Evolutionary conservation across 1,140 invertebrate genomes (phyloP), one percentile per base, ranked within the genome.

Genomic region (Drosophila setifemur): DNA sequence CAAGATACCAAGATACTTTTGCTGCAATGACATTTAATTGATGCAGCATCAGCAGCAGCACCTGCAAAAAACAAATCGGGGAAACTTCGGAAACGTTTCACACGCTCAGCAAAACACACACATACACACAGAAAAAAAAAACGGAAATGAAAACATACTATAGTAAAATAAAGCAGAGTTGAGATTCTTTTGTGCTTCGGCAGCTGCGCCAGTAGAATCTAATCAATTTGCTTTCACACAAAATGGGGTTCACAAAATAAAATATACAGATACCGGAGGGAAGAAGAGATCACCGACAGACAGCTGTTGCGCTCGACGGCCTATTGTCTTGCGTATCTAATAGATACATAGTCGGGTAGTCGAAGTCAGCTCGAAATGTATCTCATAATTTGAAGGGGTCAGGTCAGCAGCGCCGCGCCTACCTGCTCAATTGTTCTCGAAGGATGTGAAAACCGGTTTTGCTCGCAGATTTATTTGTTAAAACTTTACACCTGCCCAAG

Each of bases 1-100:
- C 6, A 7, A 39, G 31, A 26, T 16, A 58, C n/a, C n/a, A 0
- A 35, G 31, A 35, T 35, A 37, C 18, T 43, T 53, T 57, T 44
- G 33, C 21, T 48, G 61, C 50, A 76, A 7, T 63, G 50, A 31
- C 64, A 70, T 69, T 57, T 49, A 58, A 49, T 49, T 58, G 37
- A 23, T 48, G 18, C 29, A 18, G 25, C 35, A n/a, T n/a, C n/a
- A 16, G 14, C 21, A 52, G 25, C 39, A 33, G 33, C 57, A 60
- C 58, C 58, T 61, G 31, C 31, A 28, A 16, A 64, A 39, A 28
- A 9, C 61, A 37, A 26, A 42, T 8, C 5, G 2, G 5, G 35
- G 23, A 16, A 26, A 49, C 11, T 26, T 39, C 7, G 12, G n/a
- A 50, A 43, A 14, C 18, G 9, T 26, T 43, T 52, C 29, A 54